Evolutionary conservation across 2,797 vertebrate genomes (phyloP), one percentile per base, ranked within the genome.

Genomic region (Pristis pectinata): DNA sequence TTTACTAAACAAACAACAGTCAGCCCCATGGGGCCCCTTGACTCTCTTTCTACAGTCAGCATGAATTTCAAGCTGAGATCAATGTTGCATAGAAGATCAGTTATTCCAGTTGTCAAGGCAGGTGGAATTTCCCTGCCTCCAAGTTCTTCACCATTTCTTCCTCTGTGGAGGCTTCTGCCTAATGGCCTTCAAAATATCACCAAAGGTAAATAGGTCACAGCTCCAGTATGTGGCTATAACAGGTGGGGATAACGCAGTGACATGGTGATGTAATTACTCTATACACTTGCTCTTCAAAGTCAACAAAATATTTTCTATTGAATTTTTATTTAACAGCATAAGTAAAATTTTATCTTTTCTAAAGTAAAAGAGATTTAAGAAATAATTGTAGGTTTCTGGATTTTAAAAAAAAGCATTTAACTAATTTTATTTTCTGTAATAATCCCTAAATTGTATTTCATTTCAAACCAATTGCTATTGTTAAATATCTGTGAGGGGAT

Each of bases 41-140:
- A 97, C 97, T 97, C 97, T 95, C 96, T 94, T 96, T 67, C 96
- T 91, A 95, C 95, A 96, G 97, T 96, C 97, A 97, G 95, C 96
- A 97, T 96, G 95, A 95, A 96, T 95, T 96, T 8, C 95, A 95
- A 96, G 96, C 96, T 95, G 95, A 95, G 95, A 97, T 96, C 95
- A 96, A 97, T 97, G 97, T 97, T 97, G 97, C 97, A 97, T 97
- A 97, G 97, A 97, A 97, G 97, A 97, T 98, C 97, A 97, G 97
- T 98, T 98, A 97, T 98, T 97, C 97, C 97, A 98, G 97, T 98
- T 98, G 97, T 97, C 97, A 98, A 97, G 97, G 97, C 97, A 98
- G 97, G 97, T 98, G 98, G 98, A 97, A 97, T 97, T 96, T 96
- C 97, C 96, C 96, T 97, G 97, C 97, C 96, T 96, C 96, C 96